A percentile compares a stretch with the other conserved stretches of the same genome.
These are phyloP conservation scores for Apolygus lucorum DNA, from an alignment of 1,140 invertebrate species.

Conservation along the genomic window DNA sequence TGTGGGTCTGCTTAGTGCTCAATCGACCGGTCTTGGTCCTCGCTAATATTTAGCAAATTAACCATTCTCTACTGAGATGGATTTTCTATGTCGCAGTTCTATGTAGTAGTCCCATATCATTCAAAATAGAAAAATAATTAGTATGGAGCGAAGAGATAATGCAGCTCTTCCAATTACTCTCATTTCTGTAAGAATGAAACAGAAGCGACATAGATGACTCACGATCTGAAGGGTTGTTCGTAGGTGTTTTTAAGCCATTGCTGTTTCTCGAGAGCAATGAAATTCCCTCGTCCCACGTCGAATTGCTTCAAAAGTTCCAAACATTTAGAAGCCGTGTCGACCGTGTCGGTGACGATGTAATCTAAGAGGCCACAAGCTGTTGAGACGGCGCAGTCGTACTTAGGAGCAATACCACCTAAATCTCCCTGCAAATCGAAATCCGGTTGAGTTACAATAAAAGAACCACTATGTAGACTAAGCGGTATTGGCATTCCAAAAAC, in stretches of 20 bases:
- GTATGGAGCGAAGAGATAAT: no score
- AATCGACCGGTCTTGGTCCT: no score
- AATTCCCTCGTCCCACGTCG: slow-evolving; percentile 63
- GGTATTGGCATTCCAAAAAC: no score
- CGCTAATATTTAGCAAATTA: no score
- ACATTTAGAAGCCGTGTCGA: slow-evolving; percentile 73
- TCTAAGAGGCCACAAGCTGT: slow-evolving; percentile 86
- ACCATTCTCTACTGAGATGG: no score
- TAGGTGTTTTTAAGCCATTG: slow-evolving; percentile 46
- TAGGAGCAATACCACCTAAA: slow-evolving; percentile 86
- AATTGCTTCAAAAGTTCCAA: slow-evolving; percentile 72
- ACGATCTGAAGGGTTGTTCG: slow-evolving; percentile 46
- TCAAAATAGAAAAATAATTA: no score
- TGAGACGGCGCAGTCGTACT: slow-evolving; percentile 93
- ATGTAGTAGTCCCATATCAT: no score
- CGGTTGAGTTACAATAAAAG: no score
- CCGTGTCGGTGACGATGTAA: slow-evolving; percentile 85
- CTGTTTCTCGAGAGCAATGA: slow-evolving; percentile 67
- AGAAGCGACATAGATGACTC: slow-evolving; percentile 35
- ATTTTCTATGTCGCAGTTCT: no score
- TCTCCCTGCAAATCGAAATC: slow-evolving; percentile 82
- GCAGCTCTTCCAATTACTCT: no score
- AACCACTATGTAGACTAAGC: no score
- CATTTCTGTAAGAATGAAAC: background rate
- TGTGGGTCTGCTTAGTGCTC: no score